These are phyloP conservation scores for Melolontha melolontha DNA, from an alignment of 2,888 invertebrate genomes.

Conservation along the genomic window DNA sequence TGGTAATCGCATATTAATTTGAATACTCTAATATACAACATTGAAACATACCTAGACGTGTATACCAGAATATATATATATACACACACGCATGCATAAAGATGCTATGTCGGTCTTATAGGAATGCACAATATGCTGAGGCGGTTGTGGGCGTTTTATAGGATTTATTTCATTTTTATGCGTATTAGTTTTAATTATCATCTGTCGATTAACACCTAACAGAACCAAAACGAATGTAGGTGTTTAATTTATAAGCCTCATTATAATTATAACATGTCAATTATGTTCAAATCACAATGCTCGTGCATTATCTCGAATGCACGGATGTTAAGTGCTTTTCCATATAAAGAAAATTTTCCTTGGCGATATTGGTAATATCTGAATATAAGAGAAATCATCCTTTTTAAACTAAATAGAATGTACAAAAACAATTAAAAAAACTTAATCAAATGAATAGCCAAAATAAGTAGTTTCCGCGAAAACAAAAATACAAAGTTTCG, in stretches of 20 bases:
- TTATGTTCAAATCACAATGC: constrained; percentile 7
- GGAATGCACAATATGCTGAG: neutral
- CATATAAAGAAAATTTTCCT: too few species aligned
- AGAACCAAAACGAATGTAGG: constrained; percentile 5
- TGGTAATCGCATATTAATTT: constrained; percentile 39
- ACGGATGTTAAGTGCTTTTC: constrained; percentile 14
- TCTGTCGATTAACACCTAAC: constrained; percentile 5
- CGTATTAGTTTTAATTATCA: constrained; percentile 35
- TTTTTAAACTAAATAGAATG: too few species aligned
- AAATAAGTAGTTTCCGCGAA: too few species aligned
- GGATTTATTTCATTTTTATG: constrained; percentile 38
- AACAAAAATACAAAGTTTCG: too few species aligned
- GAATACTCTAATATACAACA: constrained; percentile 11
- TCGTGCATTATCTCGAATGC: constrained; percentile 2
- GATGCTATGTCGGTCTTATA: neutral
- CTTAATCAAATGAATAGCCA: too few species aligned
- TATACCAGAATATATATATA: neutral
- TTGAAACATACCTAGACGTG: too few species aligned
- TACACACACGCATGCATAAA: neutral
- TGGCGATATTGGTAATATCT: too few species aligned
- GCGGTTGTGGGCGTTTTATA: constrained; percentile 22
- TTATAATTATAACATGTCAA: constrained; percentile 29
- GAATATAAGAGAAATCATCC: too few species aligned
- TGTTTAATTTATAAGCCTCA: constrained; percentile 20
- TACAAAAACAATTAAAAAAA: too few species aligned